Conservation (phyloP, 1,140 invertebrate species). For the Camponotus vicinus region DNA sequence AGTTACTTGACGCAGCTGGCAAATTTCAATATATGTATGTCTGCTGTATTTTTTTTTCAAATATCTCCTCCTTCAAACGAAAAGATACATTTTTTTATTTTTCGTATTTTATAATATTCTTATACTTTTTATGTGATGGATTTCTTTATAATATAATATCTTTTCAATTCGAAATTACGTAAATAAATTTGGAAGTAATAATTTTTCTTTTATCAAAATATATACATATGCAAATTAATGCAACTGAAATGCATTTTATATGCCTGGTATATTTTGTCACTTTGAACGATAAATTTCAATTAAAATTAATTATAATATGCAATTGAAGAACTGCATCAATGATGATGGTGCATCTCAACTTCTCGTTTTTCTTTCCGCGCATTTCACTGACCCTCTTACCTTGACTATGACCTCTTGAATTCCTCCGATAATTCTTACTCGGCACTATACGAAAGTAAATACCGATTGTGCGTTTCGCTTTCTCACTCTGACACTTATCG, state of each 20-base stretch:
- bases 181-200: slow-evolving; percentile 11
- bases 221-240: not conserved
- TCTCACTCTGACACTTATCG: not conserved
- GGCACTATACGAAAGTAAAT: slow-evolving; percentile 29
- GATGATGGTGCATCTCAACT: not conserved
- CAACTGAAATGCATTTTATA: not conserved
- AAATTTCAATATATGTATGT: not conserved
- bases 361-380: slow-evolving; percentile 61
- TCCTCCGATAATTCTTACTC: slow-evolving; percentile 61
- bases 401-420: slow-evolving; percentile 71
- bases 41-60: not conserved
- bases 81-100: slow-evolving; percentile 7
- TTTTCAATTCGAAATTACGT: not conserved
- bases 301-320: not conserved
- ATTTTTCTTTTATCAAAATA: not conserved
- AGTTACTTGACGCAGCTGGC: not conserved
- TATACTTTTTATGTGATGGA: not conserved
- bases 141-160: not conserved
- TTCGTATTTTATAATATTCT: not conserved
- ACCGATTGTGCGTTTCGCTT: not conserved
- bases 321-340: not conserved
- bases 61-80: not conserved
- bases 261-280: too few relatives aligned
- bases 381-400: slow-evolving; percentile 70
- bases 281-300: not conserved